Conservation (phyloP, 2,888 invertebrate species). For the Argyra leucocephala region DNA sequence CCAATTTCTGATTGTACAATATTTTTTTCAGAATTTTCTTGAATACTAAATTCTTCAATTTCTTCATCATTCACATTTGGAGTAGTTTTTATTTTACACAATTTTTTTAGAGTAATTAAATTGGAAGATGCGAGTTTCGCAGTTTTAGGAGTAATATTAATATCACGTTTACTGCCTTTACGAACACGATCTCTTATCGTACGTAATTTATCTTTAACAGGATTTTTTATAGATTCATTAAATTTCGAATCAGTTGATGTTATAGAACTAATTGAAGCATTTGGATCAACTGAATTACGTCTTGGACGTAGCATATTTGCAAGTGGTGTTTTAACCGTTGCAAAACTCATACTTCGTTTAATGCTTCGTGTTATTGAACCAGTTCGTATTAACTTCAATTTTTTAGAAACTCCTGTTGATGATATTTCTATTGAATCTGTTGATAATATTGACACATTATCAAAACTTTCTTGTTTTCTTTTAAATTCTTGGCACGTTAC, state of each 20-base stretch:
- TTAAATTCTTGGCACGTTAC: conserved; percentile 37
- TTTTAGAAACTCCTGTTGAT: conserved; percentile 37
- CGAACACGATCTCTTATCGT: conserved; percentile 38
- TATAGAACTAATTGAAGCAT: conserved; percentile 38
- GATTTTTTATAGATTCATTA: conserved; percentile 39
- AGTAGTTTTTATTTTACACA: conserved; percentile 7
- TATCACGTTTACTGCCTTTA: conserved; percentile 28
- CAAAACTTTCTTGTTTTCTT: conserved; percentile 40
- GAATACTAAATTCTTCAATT: conserved; percentile 16
- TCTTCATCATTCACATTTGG: background rate
- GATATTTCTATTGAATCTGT: conserved; percentile 37
- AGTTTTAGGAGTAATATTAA: conserved; percentile 20
- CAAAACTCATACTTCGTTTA: conserved; percentile 42
- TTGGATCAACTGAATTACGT: conserved; percentile 31
- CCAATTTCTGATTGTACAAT: conserved; percentile 25
- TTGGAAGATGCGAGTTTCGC: conserved; percentile 17
- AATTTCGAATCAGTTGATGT: conserved; percentile 38
- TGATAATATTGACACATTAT: conserved; percentile 39
- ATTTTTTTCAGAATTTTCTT: conserved; percentile 19
- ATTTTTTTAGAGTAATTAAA: conserved; percentile 15
- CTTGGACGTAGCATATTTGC: conserved; percentile 31
- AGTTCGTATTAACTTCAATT: conserved; percentile 40
- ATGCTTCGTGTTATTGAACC: conserved; percentile 41
- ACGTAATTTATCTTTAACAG: conserved; percentile 39
- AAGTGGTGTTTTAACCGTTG: conserved; percentile 38